A percentile compares a stretch with the other conserved stretches of the same genome.
These are phyloP conservation scores for Leuciscus waleckii DNA, from an alignment of 2,797 vertebrate genomes.

Conservation along the genomic window DNA sequence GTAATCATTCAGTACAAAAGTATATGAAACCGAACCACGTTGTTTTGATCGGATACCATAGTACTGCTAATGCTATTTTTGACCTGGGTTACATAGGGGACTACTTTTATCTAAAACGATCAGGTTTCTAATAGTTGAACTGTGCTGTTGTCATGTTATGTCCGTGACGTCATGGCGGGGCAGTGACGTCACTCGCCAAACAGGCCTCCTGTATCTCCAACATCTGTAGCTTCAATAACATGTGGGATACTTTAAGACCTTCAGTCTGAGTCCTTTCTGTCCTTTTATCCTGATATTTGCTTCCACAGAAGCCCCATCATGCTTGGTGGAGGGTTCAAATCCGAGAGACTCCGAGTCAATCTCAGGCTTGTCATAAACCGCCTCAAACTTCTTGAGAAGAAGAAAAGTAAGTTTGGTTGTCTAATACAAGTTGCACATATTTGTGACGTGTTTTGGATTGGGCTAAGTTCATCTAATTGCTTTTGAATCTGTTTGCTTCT, in stretches of 20 bases:
- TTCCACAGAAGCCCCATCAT: slow-evolving; percentile 71
- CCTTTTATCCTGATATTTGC: background rate
- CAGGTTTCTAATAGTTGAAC: background rate
- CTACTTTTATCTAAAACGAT: background rate
- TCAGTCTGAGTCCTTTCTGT: background rate
- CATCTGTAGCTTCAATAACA: background rate
- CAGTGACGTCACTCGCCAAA: background rate
- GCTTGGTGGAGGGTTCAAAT: slow-evolving; percentile 94
- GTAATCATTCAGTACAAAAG: background rate
- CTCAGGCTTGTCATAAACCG: slow-evolving; percentile 95
- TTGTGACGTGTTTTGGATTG: background rate
- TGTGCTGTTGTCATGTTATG: slow-evolving; percentile 3
- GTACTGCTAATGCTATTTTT: background rate
- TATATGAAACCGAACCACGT: background rate
- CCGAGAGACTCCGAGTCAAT: slow-evolving; percentile 93
- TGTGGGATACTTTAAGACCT: background rate
- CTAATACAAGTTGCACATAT: background rate
- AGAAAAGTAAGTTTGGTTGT: slow-evolving; percentile 89
- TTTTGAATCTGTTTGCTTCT: background rate
- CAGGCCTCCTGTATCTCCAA: background rate
- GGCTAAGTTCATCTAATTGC: background rate
- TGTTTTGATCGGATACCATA: background rate
- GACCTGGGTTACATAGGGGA: background rate
- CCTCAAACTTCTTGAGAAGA: slow-evolving; percentile 96
- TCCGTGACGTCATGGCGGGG: background rate